These are phyloP conservation scores for Gastrophysa polygoni DNA, from an alignment of 2,888 invertebrate genomes.

Conservation along the genomic window DNA sequence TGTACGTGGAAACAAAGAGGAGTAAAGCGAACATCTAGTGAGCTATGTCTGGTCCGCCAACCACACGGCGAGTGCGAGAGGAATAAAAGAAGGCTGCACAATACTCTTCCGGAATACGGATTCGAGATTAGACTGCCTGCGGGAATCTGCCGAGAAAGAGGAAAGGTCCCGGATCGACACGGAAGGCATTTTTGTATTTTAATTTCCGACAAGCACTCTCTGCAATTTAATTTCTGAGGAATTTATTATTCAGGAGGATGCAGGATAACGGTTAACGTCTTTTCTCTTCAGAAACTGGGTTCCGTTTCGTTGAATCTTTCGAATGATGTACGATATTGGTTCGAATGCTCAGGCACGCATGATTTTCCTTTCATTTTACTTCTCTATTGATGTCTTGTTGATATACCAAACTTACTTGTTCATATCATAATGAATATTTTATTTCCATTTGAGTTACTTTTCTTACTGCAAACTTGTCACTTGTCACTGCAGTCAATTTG, in stretches of 20 bases:
- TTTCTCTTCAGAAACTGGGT: background rate
- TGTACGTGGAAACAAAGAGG: constrained; percentile 19
- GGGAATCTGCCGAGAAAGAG: constrained; percentile 27
- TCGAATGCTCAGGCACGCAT: too few species aligned
- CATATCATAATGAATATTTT: too few species aligned
- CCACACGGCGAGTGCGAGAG: constrained; percentile 51
- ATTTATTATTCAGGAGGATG: constrained; percentile 23
- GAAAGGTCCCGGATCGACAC: constrained; percentile 23
- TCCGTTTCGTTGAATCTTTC: background rate
- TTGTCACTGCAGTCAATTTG: too few species aligned
- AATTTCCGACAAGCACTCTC: constrained; percentile 25
- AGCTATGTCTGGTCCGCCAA: constrained; percentile 55
- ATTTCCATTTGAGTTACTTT: too few species aligned
- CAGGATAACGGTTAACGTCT: background rate
- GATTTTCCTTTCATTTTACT: too few species aligned
- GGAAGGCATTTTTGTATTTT: constrained; percentile 29
- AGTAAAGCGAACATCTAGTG: constrained; percentile 37
- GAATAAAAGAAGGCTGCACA: constrained; percentile 56
- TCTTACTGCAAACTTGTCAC: too few species aligned
- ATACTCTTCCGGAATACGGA: constrained; percentile 56
- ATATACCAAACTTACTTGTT: too few species aligned
- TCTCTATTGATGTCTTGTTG: too few species aligned
- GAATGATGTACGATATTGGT: too few species aligned
- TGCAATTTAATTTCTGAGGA: constrained; percentile 23
- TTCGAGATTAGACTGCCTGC: constrained; percentile 43